Evolutionary conservation across 2,797 vertebrate species (phyloP), one percentile per base, ranked within the genome.

Genomic region (Arrhamphus sclerolepis): DNA sequence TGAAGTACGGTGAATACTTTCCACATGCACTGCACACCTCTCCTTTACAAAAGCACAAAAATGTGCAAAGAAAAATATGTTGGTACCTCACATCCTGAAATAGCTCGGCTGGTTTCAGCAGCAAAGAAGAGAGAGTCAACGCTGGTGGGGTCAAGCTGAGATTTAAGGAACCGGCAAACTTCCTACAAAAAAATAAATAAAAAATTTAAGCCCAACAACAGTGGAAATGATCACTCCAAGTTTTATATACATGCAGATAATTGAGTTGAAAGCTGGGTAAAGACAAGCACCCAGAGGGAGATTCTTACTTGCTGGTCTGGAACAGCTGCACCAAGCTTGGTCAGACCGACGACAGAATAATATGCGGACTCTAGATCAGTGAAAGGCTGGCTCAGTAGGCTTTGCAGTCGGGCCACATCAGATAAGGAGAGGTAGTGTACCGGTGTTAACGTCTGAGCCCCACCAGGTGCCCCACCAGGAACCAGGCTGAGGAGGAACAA

Each of bases 51-150:
- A n/a, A n/a, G n/a, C n/a, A n/a, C n/a, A 47, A 38, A 19, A 7
- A 13, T 7, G 22, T n/a, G 2, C 1, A 41, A 24, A 22, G 42
- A 22, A 22, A 26, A 9, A 22, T 13, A 31, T 49, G 16, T 52
- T 46, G 42, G 24, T 28, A 99, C 98, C 93, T 98, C 95, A 78
- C 98, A 99, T 62, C 92, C 94, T 52, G 96, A 90, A 38, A 99
- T 87, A 43, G 90, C 91, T 39, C 93, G 92, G 83, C 95, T 96
- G 78, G 96, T 85, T 75, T 97, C 96, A 18, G 96, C 93, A 7
- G 95, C 96, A 9, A 96, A 98, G 86, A 98, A 99, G 19, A 99
- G 84, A 0, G 96, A 97, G 77, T 99, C 96, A 3, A 99, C 80
- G 1, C 89, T 97, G 14, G 83, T 91, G 44, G 93, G 85, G 54